Evolutionary conservation across 2,888 invertebrate species (phyloP).

Genomic region (Pterostichus madidus): DNA sequence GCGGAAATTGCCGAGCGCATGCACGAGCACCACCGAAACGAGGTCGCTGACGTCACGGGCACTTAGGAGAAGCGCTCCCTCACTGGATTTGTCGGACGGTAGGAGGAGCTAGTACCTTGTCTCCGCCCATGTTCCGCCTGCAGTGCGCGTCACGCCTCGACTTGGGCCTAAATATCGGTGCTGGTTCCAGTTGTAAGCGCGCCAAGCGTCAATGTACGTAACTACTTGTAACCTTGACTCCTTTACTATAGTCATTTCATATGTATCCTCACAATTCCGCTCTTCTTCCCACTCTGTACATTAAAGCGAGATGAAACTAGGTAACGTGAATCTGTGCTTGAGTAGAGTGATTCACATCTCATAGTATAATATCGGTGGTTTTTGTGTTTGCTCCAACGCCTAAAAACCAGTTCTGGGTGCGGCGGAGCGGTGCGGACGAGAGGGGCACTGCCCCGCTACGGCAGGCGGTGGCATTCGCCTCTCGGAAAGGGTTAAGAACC

Average conservation of each 20-base stretch:
- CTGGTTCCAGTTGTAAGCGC: constrained; percentile 72
- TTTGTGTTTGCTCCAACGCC: constrained; percentile 57
- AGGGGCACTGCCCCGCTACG: constrained; percentile 23
- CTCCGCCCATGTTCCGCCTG: constrained; percentile 72
- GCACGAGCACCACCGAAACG: constrained; percentile 71
- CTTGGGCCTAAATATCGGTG: constrained; percentile 69
- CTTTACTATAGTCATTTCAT: constrained; percentile 45
- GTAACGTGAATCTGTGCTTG: constrained; percentile 9
- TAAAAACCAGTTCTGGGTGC: constrained; percentile 56
- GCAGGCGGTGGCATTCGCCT: constrained; percentile 62
- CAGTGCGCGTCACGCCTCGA: constrained; percentile 66
- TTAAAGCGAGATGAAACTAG: constrained; percentile 21
- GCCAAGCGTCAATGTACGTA: constrained; percentile 74
- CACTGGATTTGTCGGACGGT: constrained; percentile 73
- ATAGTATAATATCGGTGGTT: constrained; percentile 50
- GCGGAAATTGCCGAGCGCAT: constrained; percentile 71
- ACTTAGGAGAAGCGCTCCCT: constrained; percentile 72
- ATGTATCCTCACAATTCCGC: background rate
- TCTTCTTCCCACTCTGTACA: background rate
- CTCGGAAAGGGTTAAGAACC: constrained; percentile 67
- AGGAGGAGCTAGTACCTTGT: constrained; percentile 70
- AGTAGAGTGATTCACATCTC: background rate
- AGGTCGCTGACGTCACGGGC: constrained; percentile 71
- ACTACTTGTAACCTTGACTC: constrained; percentile 76
- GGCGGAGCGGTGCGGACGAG: constrained; percentile 3